These are phyloP conservation scores for Galaxea fascicularis DNA, from an alignment of 92 coral and sea anemone genomes.

Conservation along the genomic window DNA sequence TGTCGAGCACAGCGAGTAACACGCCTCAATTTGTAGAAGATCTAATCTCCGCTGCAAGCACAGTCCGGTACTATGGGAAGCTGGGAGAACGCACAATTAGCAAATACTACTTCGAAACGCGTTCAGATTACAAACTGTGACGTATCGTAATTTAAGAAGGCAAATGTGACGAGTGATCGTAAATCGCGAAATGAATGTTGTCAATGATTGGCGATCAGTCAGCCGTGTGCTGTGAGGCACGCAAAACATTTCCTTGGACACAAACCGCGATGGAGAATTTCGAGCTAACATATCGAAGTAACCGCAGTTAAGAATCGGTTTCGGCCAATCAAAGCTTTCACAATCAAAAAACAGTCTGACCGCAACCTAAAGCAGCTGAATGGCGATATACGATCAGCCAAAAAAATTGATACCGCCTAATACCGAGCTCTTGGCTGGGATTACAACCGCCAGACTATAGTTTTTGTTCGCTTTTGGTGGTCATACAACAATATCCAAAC, in stretches of 20 bases:
- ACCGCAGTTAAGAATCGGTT: too few species aligned
- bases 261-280: not conserved
- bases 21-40: conserved; percentile 5
- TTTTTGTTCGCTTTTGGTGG: not conserved
- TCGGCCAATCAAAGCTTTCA: too few species aligned
- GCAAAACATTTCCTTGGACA: conserved; percentile 14
- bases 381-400: too few species aligned
- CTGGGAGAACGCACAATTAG: not conserved
- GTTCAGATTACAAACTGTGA: conserved; percentile 40
- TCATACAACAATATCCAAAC: not conserved
- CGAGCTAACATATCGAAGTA: not conserved
- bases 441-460: not conserved
- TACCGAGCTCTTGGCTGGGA: not conserved
- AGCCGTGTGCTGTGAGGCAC: conserved; percentile 9
- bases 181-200: conserved; percentile 7
- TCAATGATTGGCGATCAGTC: not conserved
- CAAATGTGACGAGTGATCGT: conserved; percentile 5
- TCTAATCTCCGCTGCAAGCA: not conserved
- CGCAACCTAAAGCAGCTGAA: too few species aligned
- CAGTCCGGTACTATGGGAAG: conserved; percentile 10
- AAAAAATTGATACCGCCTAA: too few species aligned
- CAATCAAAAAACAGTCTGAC: too few species aligned
- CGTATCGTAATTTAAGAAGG: conserved; percentile 33
- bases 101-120: not conserved
- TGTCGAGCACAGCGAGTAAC: not conserved